Evolutionary conservation across 2,113 vertebrate genomes (phyloP).

Genomic region (Apodemus sylvaticus): DNA sequence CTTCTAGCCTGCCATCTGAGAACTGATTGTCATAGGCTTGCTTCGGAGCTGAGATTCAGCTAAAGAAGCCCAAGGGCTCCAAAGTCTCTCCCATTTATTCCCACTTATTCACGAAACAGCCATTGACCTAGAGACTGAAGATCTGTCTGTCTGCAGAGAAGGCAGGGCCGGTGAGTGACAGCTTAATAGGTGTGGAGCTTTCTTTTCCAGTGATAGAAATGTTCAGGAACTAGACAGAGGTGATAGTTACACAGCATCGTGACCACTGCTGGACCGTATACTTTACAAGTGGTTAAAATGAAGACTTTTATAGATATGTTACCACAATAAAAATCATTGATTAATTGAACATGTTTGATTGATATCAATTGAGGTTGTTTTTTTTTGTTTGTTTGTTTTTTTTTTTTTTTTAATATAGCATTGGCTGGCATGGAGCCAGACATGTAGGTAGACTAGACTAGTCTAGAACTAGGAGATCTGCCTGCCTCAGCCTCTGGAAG

Average conservation of each 20-base stretch:
- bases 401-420: background rate
- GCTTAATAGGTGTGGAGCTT: background rate
- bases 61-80: background rate
- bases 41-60: background rate
- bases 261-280: background rate
- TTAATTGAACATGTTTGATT: no score
- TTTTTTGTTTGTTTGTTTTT: no score
- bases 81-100: background rate
- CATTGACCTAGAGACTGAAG: background rate
- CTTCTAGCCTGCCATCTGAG: constrained; percentile 42
- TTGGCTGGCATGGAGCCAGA: background rate
- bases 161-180: background rate
- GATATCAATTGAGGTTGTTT: no score
- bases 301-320: background rate
- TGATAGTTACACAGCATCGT: background rate
- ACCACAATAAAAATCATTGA: background rate
- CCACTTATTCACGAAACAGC: constrained; percentile 12
- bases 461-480: background rate
- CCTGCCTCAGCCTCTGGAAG: background rate
- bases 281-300: background rate
- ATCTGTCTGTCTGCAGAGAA: background rate
- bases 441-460: no score
- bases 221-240: background rate
- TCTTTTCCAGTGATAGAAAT: background rate
- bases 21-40: constrained; percentile 12